Conservation (phyloP, 2,888 invertebrate genomes). For the Drosophila pseudotakahashii region DNA sequence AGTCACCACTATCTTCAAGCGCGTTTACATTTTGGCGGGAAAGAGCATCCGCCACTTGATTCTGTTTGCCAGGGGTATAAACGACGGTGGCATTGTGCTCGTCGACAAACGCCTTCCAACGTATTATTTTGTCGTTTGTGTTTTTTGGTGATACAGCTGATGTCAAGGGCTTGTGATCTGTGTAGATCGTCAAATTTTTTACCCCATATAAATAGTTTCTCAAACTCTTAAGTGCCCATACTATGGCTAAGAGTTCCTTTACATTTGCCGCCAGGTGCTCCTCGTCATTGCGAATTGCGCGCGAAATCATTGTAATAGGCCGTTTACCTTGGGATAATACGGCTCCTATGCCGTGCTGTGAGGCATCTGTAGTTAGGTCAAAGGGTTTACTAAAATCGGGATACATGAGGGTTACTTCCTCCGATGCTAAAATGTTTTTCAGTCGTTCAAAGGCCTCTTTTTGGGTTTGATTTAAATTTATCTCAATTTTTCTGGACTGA, state of each 20-base stretch:
- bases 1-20: too few species aligned
- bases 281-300: too few species aligned
- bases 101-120: not conserved
- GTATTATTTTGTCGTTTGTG: conserved; percentile 1
- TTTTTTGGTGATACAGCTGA: not conserved
- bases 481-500: too few species aligned
- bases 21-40: too few species aligned
- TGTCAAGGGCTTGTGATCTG: conserved; percentile 1
- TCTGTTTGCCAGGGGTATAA: not conserved
- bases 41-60: too few species aligned
- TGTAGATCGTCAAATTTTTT: not conserved
- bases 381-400: too few species aligned
- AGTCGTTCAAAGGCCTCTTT: too few species aligned
- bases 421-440: too few species aligned
- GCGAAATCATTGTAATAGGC: not conserved
- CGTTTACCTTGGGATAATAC: not conserved
- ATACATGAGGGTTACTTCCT: too few species aligned
- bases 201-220: not conserved
- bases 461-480: too few species aligned
- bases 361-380: too few species aligned
- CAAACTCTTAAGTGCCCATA: not conserved
- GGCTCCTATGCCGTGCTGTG: too few species aligned
- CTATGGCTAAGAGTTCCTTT: not conserved
- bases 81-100: not conserved
- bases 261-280: not conserved